Percentiles rank a stretch among this genome's conserved stretches.
These are phyloP conservation scores for Agrotis segetum DNA, from an alignment of 2,888 invertebrate species.

Conservation along the genomic window DNA sequence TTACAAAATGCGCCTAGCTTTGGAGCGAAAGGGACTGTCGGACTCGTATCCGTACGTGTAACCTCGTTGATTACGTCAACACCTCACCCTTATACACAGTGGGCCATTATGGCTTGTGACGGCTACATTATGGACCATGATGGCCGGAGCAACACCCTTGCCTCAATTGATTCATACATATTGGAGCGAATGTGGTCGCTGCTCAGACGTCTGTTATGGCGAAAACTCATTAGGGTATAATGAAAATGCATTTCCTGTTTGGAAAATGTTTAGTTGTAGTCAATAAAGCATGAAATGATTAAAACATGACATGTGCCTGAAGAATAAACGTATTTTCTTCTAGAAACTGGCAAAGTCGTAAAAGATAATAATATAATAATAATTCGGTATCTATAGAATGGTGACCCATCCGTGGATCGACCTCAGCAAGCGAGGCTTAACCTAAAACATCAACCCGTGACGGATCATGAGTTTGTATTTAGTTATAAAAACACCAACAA, in stretches of 20 bases:
- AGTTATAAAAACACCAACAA: background rate
- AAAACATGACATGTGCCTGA: background rate
- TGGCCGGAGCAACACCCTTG: slow-evolving; percentile 24
- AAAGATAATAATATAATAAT: too few relatives aligned
- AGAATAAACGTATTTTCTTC: too few relatives aligned
- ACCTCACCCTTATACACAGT: slow-evolving; percentile 15
- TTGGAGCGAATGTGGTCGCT: slow-evolving; percentile 31
- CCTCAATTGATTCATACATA: slow-evolving; percentile 56
- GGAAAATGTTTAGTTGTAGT: background rate
- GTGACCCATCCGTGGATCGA: too few relatives aligned
- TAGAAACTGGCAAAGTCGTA: too few relatives aligned
- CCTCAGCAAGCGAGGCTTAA: too few relatives aligned
- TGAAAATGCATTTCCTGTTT: background rate
- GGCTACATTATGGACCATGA: slow-evolving; percentile 44
- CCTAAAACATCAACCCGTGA: too few relatives aligned
- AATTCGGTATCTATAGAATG: too few relatives aligned
- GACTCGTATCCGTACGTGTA: background rate
- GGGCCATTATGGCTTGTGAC: slow-evolving; percentile 14
- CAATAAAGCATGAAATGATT: background rate
- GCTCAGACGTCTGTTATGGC: slow-evolving; percentile 21
- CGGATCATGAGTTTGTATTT: too few relatives aligned
- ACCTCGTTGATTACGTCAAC: slow-evolving; percentile 32
- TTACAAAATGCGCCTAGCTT: background rate
- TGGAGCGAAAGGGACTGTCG: too few relatives aligned
- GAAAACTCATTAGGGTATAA: background rate